Conservation (phyloP, 1,140 invertebrate species). For the Saxidomus purpurata region DNA sequence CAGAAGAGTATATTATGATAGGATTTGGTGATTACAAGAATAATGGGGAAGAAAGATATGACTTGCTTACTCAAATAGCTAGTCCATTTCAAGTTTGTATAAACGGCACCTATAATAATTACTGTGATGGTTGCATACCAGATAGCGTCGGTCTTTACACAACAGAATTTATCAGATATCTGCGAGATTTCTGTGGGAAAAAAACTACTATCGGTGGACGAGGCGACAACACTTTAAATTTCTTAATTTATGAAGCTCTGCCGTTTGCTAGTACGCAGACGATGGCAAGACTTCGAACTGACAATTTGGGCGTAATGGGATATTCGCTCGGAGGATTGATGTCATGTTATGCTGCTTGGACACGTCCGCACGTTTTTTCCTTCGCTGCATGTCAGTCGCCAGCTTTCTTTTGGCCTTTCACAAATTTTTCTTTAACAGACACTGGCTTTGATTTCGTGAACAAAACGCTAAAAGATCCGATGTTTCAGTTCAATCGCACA, state of each 20-base stretch:
- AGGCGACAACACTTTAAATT: not conserved
- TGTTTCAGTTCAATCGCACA: not conserved
- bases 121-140: not conserved
- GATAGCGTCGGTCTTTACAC: not conserved
- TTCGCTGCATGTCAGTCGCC: conserved; percentile 52
- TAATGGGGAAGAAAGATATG: not conserved
- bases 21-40: conserved; percentile 51
- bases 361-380: not conserved
- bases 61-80: conserved; percentile 10
- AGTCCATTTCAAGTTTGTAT: not conserved
- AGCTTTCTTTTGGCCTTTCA: conserved; percentile 42
- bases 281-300: not conserved
- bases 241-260: conserved; percentile 3
- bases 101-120: conserved; percentile 27
- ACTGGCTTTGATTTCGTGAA: conserved; percentile 36
- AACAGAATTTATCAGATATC: not conserved
- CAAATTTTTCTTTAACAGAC: not conserved
- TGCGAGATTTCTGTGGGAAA: not conserved
- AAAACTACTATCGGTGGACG: not conserved
- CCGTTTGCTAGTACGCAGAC: not conserved
- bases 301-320: conserved; percentile 35
- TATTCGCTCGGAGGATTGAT: conserved; percentile 51
- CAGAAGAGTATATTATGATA: conserved; percentile 19
- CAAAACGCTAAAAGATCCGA: conserved; percentile 1
- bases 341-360: conserved; percentile 40